Evolutionary conservation across 2,797 vertebrate species (phyloP).

Genomic region (Psittacula derbiana): DNA sequence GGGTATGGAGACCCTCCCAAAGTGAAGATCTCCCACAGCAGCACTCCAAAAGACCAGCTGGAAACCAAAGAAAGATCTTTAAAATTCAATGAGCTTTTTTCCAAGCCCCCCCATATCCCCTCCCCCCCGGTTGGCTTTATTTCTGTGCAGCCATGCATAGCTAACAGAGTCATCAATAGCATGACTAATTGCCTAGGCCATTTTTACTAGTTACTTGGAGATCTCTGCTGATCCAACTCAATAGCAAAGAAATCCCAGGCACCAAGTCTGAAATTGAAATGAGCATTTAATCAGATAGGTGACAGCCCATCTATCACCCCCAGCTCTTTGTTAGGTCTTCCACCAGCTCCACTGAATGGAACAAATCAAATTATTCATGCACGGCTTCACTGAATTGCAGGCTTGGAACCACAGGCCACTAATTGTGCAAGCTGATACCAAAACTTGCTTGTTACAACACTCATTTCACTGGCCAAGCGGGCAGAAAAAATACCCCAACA

Average conservation of each 20-base stretch:
- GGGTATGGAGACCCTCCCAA: slow-evolving; percentile 96
- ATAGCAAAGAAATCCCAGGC: slow-evolving; percentile 67
- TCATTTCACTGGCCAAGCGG: slow-evolving; percentile 32
- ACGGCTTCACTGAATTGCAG: slow-evolving; percentile 71
- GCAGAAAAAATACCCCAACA: slow-evolving; percentile 52
- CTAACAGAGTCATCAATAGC: slow-evolving; percentile 72
- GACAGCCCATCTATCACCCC: slow-evolving; percentile 79
- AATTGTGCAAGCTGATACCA: slow-evolving; percentile 72
- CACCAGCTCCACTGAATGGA: slow-evolving; percentile 73
- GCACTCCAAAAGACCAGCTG: slow-evolving; percentile 98
- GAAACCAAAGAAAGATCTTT: slow-evolving; percentile 59
- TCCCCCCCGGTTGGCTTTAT: slow-evolving; percentile 14
- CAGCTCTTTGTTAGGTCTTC: slow-evolving; percentile 75
- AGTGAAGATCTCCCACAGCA: slow-evolving; percentile 99
- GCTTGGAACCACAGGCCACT: slow-evolving; percentile 69
- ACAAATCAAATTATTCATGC: slow-evolving; percentile 86
- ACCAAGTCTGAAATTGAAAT: slow-evolving; percentile 75
- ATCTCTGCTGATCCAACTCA: slow-evolving; percentile 65
- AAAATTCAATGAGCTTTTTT: slow-evolving; percentile 63
- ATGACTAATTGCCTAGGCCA: slow-evolving; percentile 71
- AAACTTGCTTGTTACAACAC: slow-evolving; percentile 71
- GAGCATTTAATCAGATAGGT: slow-evolving; percentile 82
- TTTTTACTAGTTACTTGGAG: slow-evolving; percentile 67
- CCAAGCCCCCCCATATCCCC: neutral
- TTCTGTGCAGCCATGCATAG: slow-evolving; percentile 63